These are phyloP conservation scores for Oceanodroma leucorhoa DNA, from an alignment of 2,797 vertebrate species.

Conservation along the genomic window DNA sequence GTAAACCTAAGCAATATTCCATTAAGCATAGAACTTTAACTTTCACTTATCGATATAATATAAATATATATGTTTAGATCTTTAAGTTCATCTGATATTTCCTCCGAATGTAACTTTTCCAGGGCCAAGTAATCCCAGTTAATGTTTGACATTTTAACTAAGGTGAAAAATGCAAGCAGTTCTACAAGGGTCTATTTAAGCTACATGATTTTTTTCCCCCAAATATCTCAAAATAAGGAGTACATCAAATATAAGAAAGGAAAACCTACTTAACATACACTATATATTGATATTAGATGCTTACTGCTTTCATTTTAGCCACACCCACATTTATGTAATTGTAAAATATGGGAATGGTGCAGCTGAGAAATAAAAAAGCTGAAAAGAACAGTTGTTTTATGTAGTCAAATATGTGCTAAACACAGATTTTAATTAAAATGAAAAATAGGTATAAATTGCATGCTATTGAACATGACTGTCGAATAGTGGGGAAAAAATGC, in stretches of 20 bases:
- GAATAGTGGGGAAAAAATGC: background rate
- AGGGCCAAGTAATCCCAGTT: slow-evolving; percentile 50
- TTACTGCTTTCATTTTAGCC: slow-evolving; percentile 64
- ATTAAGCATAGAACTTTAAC: background rate
- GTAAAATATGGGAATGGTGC: slow-evolving; percentile 63
- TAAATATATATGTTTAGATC: background rate
- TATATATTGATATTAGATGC: slow-evolving; percentile 11
- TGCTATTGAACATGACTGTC: background rate
- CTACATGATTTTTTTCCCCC: background rate
- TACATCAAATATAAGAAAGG: background rate
- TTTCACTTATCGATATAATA: background rate
- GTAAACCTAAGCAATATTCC: background rate
- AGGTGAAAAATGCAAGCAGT: slow-evolving; percentile 60
- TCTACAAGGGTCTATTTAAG: slow-evolving; percentile 13
- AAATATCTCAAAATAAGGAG: slow-evolving; percentile 13
- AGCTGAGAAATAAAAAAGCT: slow-evolving; percentile 57
- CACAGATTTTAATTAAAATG: background rate
- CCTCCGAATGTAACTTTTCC: slow-evolving; percentile 23
- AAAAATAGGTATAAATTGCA: background rate
- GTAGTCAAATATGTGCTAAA: background rate
- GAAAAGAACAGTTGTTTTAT: slow-evolving; percentile 20
- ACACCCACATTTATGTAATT: slow-evolving; percentile 72
- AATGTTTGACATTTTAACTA: slow-evolving; percentile 65
- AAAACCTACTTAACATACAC: background rate
- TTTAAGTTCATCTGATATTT: slow-evolving; percentile 33